Percentiles rank a stretch among this genome's conserved stretches.
Evolutionary conservation across 2,888 invertebrate species (phyloP).

Genomic region (Lepeophtheirus nordmannii): DNA sequence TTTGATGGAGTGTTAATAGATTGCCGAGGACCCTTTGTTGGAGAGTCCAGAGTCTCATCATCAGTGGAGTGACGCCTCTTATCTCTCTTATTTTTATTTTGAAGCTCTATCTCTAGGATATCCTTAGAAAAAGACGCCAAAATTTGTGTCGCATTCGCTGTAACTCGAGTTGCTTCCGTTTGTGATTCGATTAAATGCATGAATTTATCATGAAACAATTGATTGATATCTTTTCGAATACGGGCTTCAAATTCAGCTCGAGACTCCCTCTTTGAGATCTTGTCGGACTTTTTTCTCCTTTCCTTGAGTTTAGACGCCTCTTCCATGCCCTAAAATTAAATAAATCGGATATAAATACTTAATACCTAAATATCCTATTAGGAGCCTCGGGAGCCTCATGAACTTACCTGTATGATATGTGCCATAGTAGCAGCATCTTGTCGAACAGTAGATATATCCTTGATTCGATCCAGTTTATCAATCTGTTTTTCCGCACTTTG

Average conservation of each 20-base stretch:
- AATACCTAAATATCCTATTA: background rate
- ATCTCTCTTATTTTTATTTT: background rate
- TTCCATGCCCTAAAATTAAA: constrained; percentile 2
- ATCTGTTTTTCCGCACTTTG: constrained; percentile 45
- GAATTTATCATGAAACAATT: background rate
- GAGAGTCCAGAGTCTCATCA: background rate
- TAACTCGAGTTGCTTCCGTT: constrained; percentile 31
- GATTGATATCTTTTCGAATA: constrained; percentile 5
- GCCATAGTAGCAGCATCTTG: constrained; percentile 30
- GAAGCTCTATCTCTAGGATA: no score
- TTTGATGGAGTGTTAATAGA: no score
- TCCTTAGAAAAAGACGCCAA: no score
- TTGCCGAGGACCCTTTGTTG: background rate
- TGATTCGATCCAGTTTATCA: constrained; percentile 41
- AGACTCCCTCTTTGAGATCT: constrained; percentile 1
- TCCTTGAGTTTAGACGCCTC: background rate
- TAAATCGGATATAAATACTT: background rate
- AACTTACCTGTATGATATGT: background rate
- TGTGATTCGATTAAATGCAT: constrained; percentile 29
- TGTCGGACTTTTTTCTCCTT: background rate
- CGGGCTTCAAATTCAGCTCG: constrained; percentile 13
- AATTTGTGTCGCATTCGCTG: constrained; percentile 30
- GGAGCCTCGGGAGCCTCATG: no score
- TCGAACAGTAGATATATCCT: constrained; percentile 29
- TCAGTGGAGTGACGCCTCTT: background rate